A percentile compares a stretch with the other conserved stretches of the same genome.
These are phyloP conservation scores for Sinocyclocheilus anophthalmus DNA, from an alignment of 2,113 vertebrate genomes.

Conservation along the genomic window DNA sequence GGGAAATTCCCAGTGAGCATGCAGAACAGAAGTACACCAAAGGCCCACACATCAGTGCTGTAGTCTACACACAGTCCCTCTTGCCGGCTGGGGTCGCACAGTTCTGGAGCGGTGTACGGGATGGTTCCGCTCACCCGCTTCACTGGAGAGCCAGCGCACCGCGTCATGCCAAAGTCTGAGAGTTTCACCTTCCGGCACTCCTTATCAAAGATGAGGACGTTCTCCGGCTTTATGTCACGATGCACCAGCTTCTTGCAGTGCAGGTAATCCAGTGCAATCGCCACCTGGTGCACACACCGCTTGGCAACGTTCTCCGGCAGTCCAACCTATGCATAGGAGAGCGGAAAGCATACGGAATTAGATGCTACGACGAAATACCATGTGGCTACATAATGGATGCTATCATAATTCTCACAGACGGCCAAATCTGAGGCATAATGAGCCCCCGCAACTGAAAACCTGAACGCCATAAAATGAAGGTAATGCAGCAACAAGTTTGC, in stretches of 20 bases:
- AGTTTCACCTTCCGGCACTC: constrained; percentile 82
- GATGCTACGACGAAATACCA: not conserved
- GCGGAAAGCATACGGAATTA: not conserved
- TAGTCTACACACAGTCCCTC: constrained; percentile 78
- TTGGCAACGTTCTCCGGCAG: constrained; percentile 76
- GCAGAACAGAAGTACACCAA: constrained; percentile 82
- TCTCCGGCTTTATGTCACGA: constrained; percentile 82
- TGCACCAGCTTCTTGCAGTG: constrained; percentile 81
- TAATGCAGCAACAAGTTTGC: constrained; percentile 19
- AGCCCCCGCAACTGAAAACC: constrained; percentile 15
- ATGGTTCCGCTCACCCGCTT: constrained; percentile 82
- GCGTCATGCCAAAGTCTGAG: constrained; percentile 83
- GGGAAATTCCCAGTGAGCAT: constrained; percentile 84
- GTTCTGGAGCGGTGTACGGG: constrained; percentile 81
- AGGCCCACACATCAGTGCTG: constrained; percentile 82
- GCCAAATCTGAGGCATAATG: not conserved
- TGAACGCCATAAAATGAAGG: not conserved
- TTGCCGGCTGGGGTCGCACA: constrained; percentile 74
- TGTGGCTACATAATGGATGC: constrained; percentile 31
- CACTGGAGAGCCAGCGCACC: constrained; percentile 75
- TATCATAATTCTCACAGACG: constrained; percentile 2
- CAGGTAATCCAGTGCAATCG: constrained; percentile 80
- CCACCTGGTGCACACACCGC: constrained; percentile 81
- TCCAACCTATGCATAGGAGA: constrained; percentile 69
- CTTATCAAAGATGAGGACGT: constrained; percentile 81